These are phyloP conservation scores for Rhodeus uyekii DNA, from an alignment of 2,797 vertebrate species.

Conservation along the genomic window DNA sequence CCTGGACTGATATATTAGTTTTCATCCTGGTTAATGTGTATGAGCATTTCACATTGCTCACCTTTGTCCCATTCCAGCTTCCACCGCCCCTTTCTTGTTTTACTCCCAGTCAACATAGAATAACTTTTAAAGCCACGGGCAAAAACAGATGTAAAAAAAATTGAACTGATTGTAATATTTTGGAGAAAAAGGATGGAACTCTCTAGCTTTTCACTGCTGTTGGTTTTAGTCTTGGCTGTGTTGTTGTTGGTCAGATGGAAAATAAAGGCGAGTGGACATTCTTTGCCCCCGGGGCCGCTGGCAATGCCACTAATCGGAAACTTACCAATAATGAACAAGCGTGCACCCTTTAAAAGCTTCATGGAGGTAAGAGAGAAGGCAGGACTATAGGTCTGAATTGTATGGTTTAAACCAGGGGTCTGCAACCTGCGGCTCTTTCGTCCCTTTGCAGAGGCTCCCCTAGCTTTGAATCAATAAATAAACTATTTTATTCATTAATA, in stretches of 20 bases:
- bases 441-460: no score
- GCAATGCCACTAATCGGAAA: constrained; percentile 71
- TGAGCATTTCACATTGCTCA: constrained; percentile 34
- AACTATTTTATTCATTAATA: no score
- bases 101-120: constrained; percentile 9
- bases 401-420: no score
- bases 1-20: neutral
- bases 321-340: constrained; percentile 62
- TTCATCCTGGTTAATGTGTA: neutral
- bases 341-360: constrained; percentile 66
- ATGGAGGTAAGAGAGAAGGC: constrained; percentile 57
- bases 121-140: neutral
- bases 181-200: constrained; percentile 50
- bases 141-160: neutral
- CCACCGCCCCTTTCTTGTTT: neutral
- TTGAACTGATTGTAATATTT: neutral
- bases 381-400: no score
- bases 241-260: constrained; percentile 58
- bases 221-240: constrained; percentile 49
- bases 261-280: constrained; percentile 4
- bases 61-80: constrained; percentile 20
- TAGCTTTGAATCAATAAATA: no score
- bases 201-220: constrained; percentile 36
- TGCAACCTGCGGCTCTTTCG: no score
- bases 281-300: constrained; percentile 68